Conservation (phyloP, 2,113 vertebrate species). For the Oncorhynchus tshawytscha region DNA sequence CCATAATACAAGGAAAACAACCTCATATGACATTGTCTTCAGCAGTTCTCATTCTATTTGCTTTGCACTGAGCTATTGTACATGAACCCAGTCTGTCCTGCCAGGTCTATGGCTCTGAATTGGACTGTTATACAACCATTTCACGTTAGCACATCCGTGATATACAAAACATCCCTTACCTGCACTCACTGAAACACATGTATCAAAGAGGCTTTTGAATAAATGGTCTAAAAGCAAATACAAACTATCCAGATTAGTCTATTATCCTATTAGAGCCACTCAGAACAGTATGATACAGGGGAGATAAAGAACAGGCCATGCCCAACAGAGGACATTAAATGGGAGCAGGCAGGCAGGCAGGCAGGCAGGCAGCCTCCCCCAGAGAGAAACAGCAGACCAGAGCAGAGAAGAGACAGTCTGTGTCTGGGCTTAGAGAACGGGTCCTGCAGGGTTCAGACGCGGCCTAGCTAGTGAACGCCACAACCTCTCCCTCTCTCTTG, state of each 20-base stretch:
- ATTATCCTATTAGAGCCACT: conserved; percentile 70
- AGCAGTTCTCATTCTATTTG: conserved; percentile 33
- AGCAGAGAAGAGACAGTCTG: conserved; percentile 22
- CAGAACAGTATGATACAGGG: conserved; percentile 52
- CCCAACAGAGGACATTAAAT: conserved; percentile 69
- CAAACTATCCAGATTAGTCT: conserved; percentile 60
- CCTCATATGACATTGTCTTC: background rate
- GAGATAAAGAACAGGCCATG: conserved; percentile 61
- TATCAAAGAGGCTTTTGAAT: conserved; percentile 58
- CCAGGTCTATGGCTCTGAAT: background rate
- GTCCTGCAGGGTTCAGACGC: conserved; percentile 32
- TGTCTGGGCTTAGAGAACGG: conserved; percentile 24
- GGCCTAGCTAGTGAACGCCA: conserved; percentile 29
- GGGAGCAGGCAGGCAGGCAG: conserved; percentile 36
- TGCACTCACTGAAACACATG: conserved; percentile 51
- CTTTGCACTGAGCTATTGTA: conserved; percentile 29
- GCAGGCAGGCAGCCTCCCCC: background rate
- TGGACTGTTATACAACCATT: conserved; percentile 24
- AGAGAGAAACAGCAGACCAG: conserved; percentile 34
- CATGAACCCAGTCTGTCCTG: background rate
- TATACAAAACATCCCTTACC: conserved; percentile 35
- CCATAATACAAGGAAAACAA: conserved; percentile 13
- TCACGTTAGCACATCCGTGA: conserved; percentile 17
- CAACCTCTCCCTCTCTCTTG: conserved; percentile 6
- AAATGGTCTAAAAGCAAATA: conserved; percentile 65